These are phyloP conservation scores for Catocala nupta DNA, from an alignment of 2,888 invertebrate species.

Conservation along the genomic window DNA sequence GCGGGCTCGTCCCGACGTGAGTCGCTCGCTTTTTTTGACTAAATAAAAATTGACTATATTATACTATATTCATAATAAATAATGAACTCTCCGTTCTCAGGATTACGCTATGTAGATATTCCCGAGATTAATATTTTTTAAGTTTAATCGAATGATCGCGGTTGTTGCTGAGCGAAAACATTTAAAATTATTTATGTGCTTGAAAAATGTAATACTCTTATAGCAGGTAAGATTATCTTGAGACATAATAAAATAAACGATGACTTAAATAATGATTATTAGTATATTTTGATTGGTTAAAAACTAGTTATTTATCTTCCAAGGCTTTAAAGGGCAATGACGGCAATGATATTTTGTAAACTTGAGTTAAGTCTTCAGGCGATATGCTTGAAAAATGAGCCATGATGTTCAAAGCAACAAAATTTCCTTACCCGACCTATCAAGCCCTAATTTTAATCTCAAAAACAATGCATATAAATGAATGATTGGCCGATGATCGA, in stretches of 20 bases:
- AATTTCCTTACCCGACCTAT: background rate
- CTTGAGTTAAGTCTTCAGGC: background rate
- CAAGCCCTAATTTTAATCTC: constrained; percentile 17
- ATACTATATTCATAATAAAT: constrained; percentile 88
- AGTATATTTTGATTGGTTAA: no score
- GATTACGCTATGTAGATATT: constrained; percentile 80
- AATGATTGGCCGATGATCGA: constrained; percentile 11
- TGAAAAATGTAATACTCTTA: background rate
- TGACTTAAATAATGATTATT: no score
- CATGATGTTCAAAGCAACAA: background rate
- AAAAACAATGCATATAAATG: constrained; percentile 22
- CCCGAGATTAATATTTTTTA: constrained; percentile 74
- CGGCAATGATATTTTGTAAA: background rate
- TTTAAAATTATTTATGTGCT: constrained; percentile 32
- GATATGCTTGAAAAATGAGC: constrained; percentile 2
- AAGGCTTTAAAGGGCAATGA: no score
- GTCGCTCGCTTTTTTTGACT: constrained; percentile 83
- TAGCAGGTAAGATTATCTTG: constrained; percentile 1
- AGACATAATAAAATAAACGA: background rate
- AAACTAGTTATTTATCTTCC: no score
- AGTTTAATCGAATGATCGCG: constrained; percentile 67
- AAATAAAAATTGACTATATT: constrained; percentile 88
- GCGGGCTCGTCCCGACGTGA: constrained; percentile 76
- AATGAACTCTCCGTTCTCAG: constrained; percentile 84
- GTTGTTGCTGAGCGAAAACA: constrained; percentile 25